phyloP scores from a whole-genome alignment of 1,140 invertebrate species.

The Procambarus virginalis region DNA sequence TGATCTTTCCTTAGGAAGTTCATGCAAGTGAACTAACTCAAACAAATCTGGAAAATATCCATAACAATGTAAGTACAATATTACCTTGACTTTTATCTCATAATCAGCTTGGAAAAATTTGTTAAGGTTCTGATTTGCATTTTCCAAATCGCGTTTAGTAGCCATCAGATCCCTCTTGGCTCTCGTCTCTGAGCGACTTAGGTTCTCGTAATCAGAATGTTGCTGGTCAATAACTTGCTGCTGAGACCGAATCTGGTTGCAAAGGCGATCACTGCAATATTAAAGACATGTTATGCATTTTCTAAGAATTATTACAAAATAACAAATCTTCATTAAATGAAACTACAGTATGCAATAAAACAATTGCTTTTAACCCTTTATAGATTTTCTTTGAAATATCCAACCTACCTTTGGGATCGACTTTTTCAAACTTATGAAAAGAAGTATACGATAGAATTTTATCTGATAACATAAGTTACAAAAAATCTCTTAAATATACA shows the following conservation, averaged over 20 bases:
- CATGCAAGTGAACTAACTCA: too few species aligned
- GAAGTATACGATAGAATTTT: too few species aligned
- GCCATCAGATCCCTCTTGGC: conserved; percentile 50
- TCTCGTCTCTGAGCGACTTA: conserved; percentile 37
- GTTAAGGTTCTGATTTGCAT: conserved; percentile 47
- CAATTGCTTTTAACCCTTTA: too few species aligned
- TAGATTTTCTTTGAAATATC: too few species aligned
- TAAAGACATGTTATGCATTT: background rate
- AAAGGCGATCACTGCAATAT: conserved; percentile 43
- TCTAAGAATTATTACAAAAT: background rate
- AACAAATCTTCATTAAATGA: background rate
- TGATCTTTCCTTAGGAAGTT: too few species aligned
- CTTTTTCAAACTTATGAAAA: too few species aligned
- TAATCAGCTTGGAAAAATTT: conserved; percentile 48
- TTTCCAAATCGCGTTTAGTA: conserved; percentile 32
- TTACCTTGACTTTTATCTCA: conserved; percentile 54
- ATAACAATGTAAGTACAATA: background rate
- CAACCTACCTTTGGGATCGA: too few species aligned
- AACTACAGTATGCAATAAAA: too few species aligned
- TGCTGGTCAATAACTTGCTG: conserved; percentile 60
- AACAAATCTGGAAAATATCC: too few species aligned
- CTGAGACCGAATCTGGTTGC: conserved; percentile 53
- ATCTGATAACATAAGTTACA: too few species aligned
- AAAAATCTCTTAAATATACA: too few species aligned
- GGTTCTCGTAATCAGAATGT: conserved; percentile 48